Evolutionary conservation across 2,888 invertebrate genomes (phyloP), one percentile per base, ranked within the genome.

Genomic region (Leucoma salicis): DNA sequence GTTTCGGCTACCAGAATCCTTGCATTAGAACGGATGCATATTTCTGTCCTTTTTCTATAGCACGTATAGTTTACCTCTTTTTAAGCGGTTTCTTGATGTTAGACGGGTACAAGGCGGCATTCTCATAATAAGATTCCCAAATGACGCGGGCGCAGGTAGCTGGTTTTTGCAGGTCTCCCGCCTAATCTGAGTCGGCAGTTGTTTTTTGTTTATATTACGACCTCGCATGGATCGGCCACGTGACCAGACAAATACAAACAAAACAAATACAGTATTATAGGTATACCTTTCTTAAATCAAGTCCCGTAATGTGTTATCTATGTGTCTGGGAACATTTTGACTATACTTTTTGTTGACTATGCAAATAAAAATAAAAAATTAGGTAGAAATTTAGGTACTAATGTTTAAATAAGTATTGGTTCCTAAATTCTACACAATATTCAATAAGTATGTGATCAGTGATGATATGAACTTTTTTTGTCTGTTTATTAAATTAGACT

Each of bases 1-100:
- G 87, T 86, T 87, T 78, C 66, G 72, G 78, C 81, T 81, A 71
- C 84, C 78, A 74, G 79, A 80, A 77, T 74, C 82, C 74, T 78
- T 66, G 65, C 41, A 53, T 53, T 53, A 71, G 74, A 70, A 64
- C 62, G 64, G 69, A 70, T 72, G 63, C 48, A 57, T 62, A 67
- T 73, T 75, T 65, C 74, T 69, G 75, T 82, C 70, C 61, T 57
- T 62, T 73, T 59, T 56, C 53, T 52, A 57, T 50, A 48, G 53
- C 48, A 42, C 49, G 55, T 61, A 57, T 65, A 55, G 53, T 68
- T 66, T 51, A 67, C 81, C 81, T 73, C 78, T 66, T 63, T 76
- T 72, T 66, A 46, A 42, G 64, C 64, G 52, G 63, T 62, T 56
- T 63, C 63, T 66, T 72, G 59, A 70, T 73, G 70, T 76, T 66